Evolutionary conservation across 2,888 invertebrate genomes (phyloP).

Genomic region (Xylocampa areola): DNA sequence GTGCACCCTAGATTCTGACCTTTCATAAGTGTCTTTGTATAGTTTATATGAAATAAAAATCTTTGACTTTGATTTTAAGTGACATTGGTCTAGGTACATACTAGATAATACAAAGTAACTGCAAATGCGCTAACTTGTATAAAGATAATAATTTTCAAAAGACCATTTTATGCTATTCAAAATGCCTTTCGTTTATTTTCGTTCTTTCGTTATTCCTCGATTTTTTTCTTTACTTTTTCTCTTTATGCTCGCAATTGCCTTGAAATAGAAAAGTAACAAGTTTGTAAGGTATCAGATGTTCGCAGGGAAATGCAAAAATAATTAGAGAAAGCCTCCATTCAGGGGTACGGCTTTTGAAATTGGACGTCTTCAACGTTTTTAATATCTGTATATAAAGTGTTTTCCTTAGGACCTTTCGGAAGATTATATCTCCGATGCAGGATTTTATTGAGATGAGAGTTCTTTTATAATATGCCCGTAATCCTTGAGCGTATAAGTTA

Average conservation of each 20-base stretch:
- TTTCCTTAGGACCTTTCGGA: slow-evolving; percentile 13
- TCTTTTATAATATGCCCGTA: slow-evolving; percentile 39
- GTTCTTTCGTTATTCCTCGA: too few relatives aligned
- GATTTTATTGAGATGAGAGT: slow-evolving; percentile 38
- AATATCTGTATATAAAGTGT: slow-evolving; percentile 35
- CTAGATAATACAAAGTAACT: too few relatives aligned
- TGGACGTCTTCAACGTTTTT: slow-evolving; percentile 30
- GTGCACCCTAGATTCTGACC: not conserved
- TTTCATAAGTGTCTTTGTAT: not conserved
- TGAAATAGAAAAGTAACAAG: too few relatives aligned
- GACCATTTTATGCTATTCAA: too few relatives aligned
- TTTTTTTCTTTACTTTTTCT: too few relatives aligned
- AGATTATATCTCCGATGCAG: slow-evolving; percentile 33
- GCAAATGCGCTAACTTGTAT: too few relatives aligned
- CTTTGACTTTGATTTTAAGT: too few relatives aligned
- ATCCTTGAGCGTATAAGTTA: slow-evolving; percentile 26
- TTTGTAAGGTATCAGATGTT: slow-evolving; percentile 11
- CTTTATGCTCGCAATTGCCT: too few relatives aligned
- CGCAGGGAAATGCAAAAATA: slow-evolving; percentile 9
- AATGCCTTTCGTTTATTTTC: too few relatives aligned
- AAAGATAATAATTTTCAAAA: too few relatives aligned
- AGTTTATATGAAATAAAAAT: too few relatives aligned
- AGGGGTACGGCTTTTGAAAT: slow-evolving; percentile 25
- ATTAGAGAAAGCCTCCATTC: slow-evolving; percentile 22
- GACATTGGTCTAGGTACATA: too few relatives aligned